Evolutionary conservation across 1,140 invertebrate genomes (phyloP), one percentile per base, ranked within the genome.

Genomic region (Bombus confusus): DNA sequence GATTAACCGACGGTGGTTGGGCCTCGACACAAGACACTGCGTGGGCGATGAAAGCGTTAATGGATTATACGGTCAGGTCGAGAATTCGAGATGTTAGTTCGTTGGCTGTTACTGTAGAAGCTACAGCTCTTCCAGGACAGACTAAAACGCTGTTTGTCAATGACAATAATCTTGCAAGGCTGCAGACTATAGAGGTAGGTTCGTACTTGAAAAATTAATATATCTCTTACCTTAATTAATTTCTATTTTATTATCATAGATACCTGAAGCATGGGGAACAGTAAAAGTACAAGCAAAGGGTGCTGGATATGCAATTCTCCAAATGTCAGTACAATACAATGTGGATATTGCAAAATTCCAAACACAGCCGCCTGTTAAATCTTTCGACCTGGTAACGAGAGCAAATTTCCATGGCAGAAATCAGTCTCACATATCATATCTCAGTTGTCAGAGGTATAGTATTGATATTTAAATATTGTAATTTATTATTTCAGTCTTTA

Each of bases 251-350:
- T 62, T 31, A 9, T 62, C 6, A 64, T 85, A 98, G 97, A 98
- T 99, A 93, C 98, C 98, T 1, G 97, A 98, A 94, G 98, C 98
- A 75, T 99, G 98, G 97, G 98, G 98, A 87, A 98, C 98, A 22
- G 97, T 99, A 2, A 98, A 98, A 93, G 97, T 99, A 1, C 97
- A 98, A 91, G 98, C 98, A 1, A 97, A 97, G 93, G 99, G 99
- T 83, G 97, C 98, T 31, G 99, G 99, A 37, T 98, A 98, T 93
- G 98, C 98, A 4, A 97, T 99, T 88, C 95, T 99, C 66, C 98
- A 99, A 95, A 97, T 99, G 96, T 97, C 97, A 72, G 98, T 99
- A n/a, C 98, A 98, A 92, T 99, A 99, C 93, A 99, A 99, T 95
- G 98, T 99, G 43, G 98, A 99, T 94, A 97, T 97, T 88, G 93